A percentile compares a stretch with the other conserved stretches of the same genome.
phyloP scores from a whole-genome alignment of 2,113 vertebrate species.

The Prochilodus magdalenae region DNA sequence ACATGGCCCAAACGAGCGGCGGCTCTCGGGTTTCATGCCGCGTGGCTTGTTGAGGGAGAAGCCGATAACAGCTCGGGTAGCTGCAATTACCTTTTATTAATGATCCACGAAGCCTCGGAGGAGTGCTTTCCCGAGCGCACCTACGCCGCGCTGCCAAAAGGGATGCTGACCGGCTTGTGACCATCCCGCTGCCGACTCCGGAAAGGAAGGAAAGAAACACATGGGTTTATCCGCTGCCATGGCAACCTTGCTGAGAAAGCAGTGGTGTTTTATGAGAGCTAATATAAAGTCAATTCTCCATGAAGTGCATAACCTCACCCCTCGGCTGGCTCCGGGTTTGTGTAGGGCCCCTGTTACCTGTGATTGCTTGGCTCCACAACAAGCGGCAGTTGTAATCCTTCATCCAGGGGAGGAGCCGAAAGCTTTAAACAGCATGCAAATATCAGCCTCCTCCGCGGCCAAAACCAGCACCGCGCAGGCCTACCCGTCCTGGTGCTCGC shows the following conservation, averaged over 20 bases:
- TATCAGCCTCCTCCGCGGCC: constrained; percentile 5
- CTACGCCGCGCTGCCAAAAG: constrained; percentile 49
- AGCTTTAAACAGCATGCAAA: constrained; percentile 35
- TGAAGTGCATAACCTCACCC: constrained; percentile 55
- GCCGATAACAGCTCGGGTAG: constrained; percentile 73
- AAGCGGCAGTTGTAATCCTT: constrained; percentile 55
- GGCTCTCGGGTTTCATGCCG: constrained; percentile 68
- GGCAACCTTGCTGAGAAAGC: constrained; percentile 51
- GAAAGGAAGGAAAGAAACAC: constrained; percentile 39
- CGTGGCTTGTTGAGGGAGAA: constrained; percentile 64
- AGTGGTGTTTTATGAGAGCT: constrained; percentile 56
- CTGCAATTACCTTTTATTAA: constrained; percentile 74
- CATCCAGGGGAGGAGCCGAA: constrained; percentile 30
- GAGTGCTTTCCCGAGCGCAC: constrained; percentile 38
- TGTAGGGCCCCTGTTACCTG: constrained; percentile 56
- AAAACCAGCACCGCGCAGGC: constrained; percentile 35
- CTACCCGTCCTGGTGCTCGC: constrained; percentile 1
- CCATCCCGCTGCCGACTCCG: constrained; percentile 42
- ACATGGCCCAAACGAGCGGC: constrained; percentile 60
- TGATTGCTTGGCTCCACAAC: constrained; percentile 51
- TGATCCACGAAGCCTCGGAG: constrained; percentile 59
- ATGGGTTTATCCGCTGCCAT: constrained; percentile 57
- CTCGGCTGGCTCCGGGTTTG: background rate
- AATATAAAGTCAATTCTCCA: constrained; percentile 61
- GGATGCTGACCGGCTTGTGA: constrained; percentile 49